A percentile compares a stretch with the other conserved stretches of the same genome.
Conservation (phyloP, 2,113 vertebrate genomes). For the Saccopteryx leptura region DNA sequence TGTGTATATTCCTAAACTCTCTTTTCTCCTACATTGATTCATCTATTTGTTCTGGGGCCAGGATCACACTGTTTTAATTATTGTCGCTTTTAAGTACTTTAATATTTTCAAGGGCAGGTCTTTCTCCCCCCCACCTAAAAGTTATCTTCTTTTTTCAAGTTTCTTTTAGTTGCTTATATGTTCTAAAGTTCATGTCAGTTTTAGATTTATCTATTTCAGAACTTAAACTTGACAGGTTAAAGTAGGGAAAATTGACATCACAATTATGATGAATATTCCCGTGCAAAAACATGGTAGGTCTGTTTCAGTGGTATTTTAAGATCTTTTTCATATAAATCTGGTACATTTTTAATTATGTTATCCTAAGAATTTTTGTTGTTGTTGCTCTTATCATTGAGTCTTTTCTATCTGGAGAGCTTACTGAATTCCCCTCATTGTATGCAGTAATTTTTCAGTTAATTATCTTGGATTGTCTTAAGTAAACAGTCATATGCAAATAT, state of each 20-base stretch:
- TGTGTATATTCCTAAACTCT: neutral
- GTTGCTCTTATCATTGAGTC: neutral
- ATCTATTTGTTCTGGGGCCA: neutral
- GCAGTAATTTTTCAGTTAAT: constrained; percentile 4
- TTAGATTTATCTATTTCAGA: constrained; percentile 32
- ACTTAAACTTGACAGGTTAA: neutral
- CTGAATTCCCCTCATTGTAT: neutral
- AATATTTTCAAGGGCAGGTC: neutral
- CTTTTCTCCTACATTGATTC: neutral
- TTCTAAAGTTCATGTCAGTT: constrained; percentile 26
- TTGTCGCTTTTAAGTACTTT: constrained; percentile 24
- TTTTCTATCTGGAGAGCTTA: constrained; percentile 15
- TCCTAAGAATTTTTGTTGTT: constrained; percentile 34
- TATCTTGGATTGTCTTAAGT: constrained; percentile 13
- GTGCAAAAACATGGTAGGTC: neutral
- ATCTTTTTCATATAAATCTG: constrained; percentile 27
- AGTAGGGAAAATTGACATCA: neutral
- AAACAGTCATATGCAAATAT: neutral
- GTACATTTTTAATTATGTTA: neutral
- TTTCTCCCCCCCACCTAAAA: neutral
- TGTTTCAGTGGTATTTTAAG: neutral
- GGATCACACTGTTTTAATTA: neutral
- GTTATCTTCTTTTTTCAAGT: neutral
- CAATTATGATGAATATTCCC: neutral
- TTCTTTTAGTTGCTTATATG: neutral